Percentiles rank a stretch among this genome's conserved stretches.
Evolutionary conservation across 2,113 vertebrate genomes (phyloP).

Genomic region (Gulo gulo): DNA sequence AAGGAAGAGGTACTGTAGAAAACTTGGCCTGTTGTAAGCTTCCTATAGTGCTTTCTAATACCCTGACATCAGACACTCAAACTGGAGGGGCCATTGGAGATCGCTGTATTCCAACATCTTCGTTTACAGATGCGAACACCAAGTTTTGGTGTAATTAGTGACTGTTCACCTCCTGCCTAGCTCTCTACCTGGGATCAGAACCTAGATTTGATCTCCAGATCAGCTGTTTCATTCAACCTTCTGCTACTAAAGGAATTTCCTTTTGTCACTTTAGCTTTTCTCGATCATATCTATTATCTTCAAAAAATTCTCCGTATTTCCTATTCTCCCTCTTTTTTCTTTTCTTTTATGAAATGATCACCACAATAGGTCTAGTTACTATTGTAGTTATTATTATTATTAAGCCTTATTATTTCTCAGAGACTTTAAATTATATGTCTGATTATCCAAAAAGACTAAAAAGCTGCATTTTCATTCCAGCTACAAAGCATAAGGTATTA

Average conservation of each 20-base stretch:
- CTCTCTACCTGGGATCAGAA: background rate
- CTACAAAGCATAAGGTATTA: background rate
- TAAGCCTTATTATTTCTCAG: background rate
- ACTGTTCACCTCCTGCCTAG: background rate
- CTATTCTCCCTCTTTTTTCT: background rate
- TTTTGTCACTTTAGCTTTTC: background rate
- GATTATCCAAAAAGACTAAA: background rate
- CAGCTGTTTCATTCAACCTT: background rate
- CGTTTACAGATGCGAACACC: constrained; percentile 1
- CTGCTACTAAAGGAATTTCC: background rate
- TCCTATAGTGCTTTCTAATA: constrained; percentile 44
- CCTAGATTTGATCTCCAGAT: background rate
- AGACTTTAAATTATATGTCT: background rate
- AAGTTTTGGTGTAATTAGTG: background rate
- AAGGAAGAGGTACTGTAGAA: constrained; percentile 46
- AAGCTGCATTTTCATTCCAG: background rate
- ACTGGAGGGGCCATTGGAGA: background rate
- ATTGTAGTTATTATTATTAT: background rate
- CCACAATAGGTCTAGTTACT: background rate
- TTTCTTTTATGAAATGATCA: background rate
- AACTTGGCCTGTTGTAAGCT: background rate
- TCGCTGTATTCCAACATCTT: background rate
- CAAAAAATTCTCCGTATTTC: background rate
- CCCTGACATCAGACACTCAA: background rate
- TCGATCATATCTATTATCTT: background rate